phyloP scores from a whole-genome alignment of 2,113 vertebrate genomes.

The Dolichallabes microphthalmus region DNA sequence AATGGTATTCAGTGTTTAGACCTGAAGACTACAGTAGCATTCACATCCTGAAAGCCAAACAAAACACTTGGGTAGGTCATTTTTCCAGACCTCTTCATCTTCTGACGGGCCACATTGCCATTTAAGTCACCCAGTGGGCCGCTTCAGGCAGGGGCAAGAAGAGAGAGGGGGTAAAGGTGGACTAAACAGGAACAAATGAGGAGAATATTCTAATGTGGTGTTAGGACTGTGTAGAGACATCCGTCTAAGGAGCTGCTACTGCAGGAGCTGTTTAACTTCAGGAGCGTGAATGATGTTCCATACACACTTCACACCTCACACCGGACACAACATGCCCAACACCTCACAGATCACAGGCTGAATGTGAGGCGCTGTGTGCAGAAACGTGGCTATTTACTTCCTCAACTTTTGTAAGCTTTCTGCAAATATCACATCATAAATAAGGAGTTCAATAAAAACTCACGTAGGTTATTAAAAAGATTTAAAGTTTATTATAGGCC shows the following conservation, averaged over 20 bases:
- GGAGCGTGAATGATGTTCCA: background rate
- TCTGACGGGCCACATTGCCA: slow-evolving; percentile 39
- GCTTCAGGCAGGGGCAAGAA: background rate
- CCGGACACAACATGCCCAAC: too few relatives aligned
- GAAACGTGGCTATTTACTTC: background rate
- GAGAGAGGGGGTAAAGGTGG: background rate
- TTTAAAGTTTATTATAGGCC: too few relatives aligned
- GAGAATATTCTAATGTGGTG: slow-evolving; percentile 2
- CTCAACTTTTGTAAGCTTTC: background rate
- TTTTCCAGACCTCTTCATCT: slow-evolving; percentile 26
- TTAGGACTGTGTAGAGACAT: background rate
- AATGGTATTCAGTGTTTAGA: slow-evolving; percentile 55
- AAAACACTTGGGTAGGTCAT: slow-evolving; percentile 42
- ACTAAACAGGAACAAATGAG: background rate
- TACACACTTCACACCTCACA: too few relatives aligned
- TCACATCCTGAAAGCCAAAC: slow-evolving; percentile 47
- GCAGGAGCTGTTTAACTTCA: background rate
- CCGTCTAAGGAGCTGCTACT: slow-evolving; percentile 16
- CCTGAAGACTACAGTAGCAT: slow-evolving; percentile 39
- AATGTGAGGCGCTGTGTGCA: background rate
- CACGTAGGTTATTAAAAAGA: background rate
- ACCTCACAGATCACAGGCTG: background rate
- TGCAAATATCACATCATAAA: background rate
- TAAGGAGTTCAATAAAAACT: background rate
- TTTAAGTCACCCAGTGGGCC: slow-evolving; percentile 31